Evolutionary conservation across 92 coral and sea anemone genomes (phyloP), one percentile per base, ranked within the genome.

Genomic region (Umimayanthus chanpuru): DNA sequence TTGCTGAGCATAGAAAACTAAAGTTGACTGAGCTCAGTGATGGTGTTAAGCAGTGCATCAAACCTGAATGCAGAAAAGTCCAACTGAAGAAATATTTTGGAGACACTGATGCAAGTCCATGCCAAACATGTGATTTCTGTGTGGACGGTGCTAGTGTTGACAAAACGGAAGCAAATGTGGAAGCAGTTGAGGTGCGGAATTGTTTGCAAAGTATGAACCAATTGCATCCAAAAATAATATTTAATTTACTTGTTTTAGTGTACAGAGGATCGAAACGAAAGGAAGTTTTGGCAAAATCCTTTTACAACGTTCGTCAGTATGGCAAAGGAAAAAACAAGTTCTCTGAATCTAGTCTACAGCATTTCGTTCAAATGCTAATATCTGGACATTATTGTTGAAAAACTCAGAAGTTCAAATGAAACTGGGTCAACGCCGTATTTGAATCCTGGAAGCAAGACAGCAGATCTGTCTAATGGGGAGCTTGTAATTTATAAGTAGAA

Each of bases 181-280:
- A 92, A 77, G 94, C 90, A 20, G 76, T 89, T 16, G 58, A 89
- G 32, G 66, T 89, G 23, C 11, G 89, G 58, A 56, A 56, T 65
- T 92, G 94, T 61, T 70, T 92, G 14, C 73, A 86, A 18, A 76
- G 82, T 7, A 79, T 92, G 92, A 87, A 79, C 78, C 86, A 89
- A 47, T 28, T 88, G 12, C 90, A 92, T 11, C 49, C 39, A 12
- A 87, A 92, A 65, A 89, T 92, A 6, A 92, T 89, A 30, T 29
- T 80, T 30, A 67, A 82, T 79, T 64, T 30, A 64, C 86, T 90
- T 29, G 38, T 74, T 4, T 87, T 83, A 38, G 84, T 88, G 23
- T 92, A 85, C 79, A 85, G 91, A 28, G 91, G 91, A 25, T 89
- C 91, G n/a, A 92, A 92, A 47, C 77, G 92, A 43, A 92, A 78